Conservation (phyloP, 2,797 vertebrate genomes). For the Petrocephalus schoutedeni region DNA sequence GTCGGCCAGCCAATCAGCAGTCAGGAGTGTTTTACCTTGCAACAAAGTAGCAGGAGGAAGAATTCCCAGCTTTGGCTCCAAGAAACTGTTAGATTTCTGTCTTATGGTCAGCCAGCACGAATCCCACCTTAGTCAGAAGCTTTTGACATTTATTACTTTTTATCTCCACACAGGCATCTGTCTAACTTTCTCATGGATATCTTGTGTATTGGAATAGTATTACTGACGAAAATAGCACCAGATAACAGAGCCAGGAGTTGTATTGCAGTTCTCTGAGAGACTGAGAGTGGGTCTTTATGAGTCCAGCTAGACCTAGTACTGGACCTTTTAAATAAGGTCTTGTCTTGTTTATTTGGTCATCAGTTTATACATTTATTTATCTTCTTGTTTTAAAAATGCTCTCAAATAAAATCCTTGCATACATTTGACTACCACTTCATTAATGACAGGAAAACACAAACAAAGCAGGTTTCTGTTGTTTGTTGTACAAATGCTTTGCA, state of each 20-base stretch:
- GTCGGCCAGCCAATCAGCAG: not conserved
- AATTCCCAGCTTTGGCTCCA: not conserved
- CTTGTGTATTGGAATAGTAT: not conserved
- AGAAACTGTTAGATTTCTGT: not conserved
- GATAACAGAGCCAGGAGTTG: not conserved
- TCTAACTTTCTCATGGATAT: conserved; percentile 1
- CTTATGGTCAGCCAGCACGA: not conserved
- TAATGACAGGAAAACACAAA: not conserved
- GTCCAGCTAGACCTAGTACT: not conserved
- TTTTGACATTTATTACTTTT: not conserved
- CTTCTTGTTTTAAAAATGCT: not conserved
- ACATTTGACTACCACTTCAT: not conserved
- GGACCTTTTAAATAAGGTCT: not conserved
- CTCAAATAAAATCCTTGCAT: not conserved
- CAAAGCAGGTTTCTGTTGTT: not conserved
- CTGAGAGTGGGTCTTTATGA: not conserved
- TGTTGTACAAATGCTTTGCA: not conserved
- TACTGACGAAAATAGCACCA: not conserved
- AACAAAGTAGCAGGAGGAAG: not conserved
- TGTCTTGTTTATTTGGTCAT: not conserved
- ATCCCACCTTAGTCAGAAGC: not conserved
- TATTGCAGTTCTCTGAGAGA: not conserved
- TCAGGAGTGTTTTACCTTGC: not conserved
- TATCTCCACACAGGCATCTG: not conserved
- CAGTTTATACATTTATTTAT: not conserved